These are phyloP conservation scores for Pseudotriccus pelzelni DNA, from an alignment of 2,797 vertebrate genomes.

Conservation along the genomic window DNA sequence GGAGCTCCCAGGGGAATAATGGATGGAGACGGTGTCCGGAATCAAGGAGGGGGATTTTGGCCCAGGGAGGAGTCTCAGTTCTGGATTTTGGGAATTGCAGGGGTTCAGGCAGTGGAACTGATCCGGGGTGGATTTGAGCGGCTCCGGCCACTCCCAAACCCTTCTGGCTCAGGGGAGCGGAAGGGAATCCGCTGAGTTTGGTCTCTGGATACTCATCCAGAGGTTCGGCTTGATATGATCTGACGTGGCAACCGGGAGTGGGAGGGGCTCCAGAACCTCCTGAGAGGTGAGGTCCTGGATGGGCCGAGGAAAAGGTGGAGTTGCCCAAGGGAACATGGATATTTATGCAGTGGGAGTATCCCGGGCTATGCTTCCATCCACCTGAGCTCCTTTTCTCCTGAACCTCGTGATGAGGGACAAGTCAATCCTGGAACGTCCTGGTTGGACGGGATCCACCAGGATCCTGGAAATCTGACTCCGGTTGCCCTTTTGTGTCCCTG, in stretches of 20 bases:
- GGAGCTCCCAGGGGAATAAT: neutral
- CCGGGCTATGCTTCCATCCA: neutral
- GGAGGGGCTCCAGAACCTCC: neutral
- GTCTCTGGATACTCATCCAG: neutral
- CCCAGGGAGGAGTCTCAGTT: accelerated
- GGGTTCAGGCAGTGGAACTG: neutral
- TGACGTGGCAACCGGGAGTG: neutral
- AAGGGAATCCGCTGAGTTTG: neutral
- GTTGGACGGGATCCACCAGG: neutral
- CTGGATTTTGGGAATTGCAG: neutral
- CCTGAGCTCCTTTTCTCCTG: neutral
- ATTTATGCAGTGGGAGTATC: neutral
- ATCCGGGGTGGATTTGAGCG: neutral
- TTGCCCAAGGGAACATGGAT: neutral
- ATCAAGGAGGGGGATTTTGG: neutral
- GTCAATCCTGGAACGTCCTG: neutral
- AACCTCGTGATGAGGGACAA: neutral
- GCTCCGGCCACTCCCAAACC: neutral
- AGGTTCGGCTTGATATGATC: neutral
- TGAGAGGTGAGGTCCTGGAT: neutral
- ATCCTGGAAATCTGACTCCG: neutral
- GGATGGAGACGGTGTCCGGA: neutral
- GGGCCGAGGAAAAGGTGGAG: neutral
- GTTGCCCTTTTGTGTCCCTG: neutral
- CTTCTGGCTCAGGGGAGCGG: neutral